Conservation (phyloP, 2,888 invertebrate species). For the Dicranocentrus wangi region DNA sequence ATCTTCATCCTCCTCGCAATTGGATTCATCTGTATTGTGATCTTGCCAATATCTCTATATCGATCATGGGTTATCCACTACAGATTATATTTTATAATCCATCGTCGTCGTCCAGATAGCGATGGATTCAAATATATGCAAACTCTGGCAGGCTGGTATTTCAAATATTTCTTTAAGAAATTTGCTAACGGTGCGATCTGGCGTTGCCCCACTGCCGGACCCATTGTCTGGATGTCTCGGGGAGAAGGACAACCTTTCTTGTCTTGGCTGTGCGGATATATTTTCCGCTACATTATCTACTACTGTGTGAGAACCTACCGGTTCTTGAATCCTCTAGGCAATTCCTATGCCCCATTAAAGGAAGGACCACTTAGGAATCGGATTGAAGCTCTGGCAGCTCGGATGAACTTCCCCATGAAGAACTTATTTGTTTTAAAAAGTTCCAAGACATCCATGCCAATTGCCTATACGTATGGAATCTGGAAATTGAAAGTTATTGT, state of each 20-base stretch:
- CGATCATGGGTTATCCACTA: slow-evolving; percentile 94
- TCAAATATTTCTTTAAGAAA: slow-evolving; percentile 92
- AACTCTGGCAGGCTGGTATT: slow-evolving; percentile 90
- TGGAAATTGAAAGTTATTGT: slow-evolving; percentile 98
- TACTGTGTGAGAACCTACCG: slow-evolving; percentile 93
- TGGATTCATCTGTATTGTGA: slow-evolving; percentile 81
- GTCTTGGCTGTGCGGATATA: slow-evolving; percentile 95
- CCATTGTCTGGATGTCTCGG: slow-evolving; percentile 84
- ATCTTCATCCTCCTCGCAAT: slow-evolving; percentile 85
- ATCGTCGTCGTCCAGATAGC: too few relatives aligned
- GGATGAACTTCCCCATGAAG: slow-evolving; percentile 55
- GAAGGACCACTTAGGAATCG: slow-evolving; percentile 39
- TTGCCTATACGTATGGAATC: slow-evolving; percentile 91
- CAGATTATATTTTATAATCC: too few relatives aligned
- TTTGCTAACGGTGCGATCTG: slow-evolving; percentile 85
- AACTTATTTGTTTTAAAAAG: slow-evolving; percentile 58
- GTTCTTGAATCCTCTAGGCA: slow-evolving; percentile 97
- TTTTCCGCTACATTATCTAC: slow-evolving; percentile 85
- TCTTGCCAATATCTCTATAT: slow-evolving; percentile 90
- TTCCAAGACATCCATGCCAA: slow-evolving; percentile 51
- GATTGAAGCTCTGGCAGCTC: slow-evolving; percentile 56
- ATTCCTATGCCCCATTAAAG: slow-evolving; percentile 86
- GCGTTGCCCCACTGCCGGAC: slow-evolving; percentile 85
- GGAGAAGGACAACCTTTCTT: slow-evolving; percentile 95
- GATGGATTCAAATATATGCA: slow-evolving; percentile 99